Base-by-base conservation (phyloP, 2,888 invertebrate genomes). In the Orchesellides sinensis region DNA sequence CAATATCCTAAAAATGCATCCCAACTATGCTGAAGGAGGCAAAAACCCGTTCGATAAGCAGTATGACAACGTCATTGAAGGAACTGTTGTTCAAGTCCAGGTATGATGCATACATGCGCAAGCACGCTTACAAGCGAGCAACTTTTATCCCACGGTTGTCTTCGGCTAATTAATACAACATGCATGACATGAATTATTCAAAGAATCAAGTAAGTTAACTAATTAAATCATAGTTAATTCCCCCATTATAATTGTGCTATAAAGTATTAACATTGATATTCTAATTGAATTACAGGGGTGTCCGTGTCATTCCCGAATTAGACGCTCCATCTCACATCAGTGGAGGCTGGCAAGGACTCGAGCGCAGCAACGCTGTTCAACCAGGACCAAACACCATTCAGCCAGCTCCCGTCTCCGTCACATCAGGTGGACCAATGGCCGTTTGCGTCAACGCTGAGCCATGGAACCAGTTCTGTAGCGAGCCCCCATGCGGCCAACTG, bases 311-410 rank as follows among this genome's bases (percentile, higher is more conserved):
- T 88, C 97, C 98, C 0, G 98, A 98, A 91, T 95, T 97, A 89
- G 97, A 97, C 90, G 96, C 96, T 72, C 97, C 97, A 0, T 96
- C 96, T 82, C 96, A 96, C 89, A 95, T 96, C 14, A 96, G 96
- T 56, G 95, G 95, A 89, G 96, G 96, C 25, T 96, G 95, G 95
- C 95, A 96, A 90, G 87, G 87, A 66, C 84, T 88, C 61, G 87
- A 88, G 68, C 73, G 84, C 54, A 86, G 86, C 83, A 88, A 88
- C 72, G 85, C 87, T 65, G 87, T 88, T n/a, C 86, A 88, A 83
- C 87, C 87, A 23, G 86, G 87, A 54, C 87, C 87, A 19, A 88
- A 88, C 63, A 88, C 87, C 8, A 88, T 88, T 49, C 88, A 88
- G 83, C 88, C 88, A 19, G 85, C 85, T 52, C 85, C 87, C 23